phyloP scores from a whole-genome alignment of 2,888 invertebrate genomes.

The Nemoura dubitans region DNA sequence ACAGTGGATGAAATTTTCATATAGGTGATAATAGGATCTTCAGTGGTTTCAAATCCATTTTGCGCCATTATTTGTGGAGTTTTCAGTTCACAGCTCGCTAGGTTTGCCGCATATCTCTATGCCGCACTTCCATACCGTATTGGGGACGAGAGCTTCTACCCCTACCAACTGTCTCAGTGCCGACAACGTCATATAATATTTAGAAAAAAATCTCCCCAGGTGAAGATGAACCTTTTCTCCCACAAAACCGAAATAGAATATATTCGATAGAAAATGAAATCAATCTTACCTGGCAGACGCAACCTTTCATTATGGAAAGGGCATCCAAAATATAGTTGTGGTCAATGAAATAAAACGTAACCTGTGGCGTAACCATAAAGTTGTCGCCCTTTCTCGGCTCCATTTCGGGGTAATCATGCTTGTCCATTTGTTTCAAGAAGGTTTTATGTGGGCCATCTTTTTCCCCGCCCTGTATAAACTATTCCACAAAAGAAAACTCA shows the following conservation, averaged over 20 bases:
- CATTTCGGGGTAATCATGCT: neutral
- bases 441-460: neutral
- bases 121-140: neutral
- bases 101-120: neutral
- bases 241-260: neutral
- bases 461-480: neutral
- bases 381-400: neutral
- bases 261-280: neutral
- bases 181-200: neutral
- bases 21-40: neutral
- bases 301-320: neutral
- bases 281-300: neutral
- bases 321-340: neutral
- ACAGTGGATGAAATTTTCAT: slow-evolving; percentile 19
- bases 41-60: neutral
- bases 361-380: neutral
- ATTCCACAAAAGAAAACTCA: neutral
- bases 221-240: too few relatives aligned
- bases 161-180: neutral
- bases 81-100: neutral
- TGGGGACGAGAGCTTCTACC: neutral
- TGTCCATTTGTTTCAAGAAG: neutral
- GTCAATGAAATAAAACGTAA: neutral
- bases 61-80: neutral
- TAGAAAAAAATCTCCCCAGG: neutral